Conservation (phyloP, 2,113 vertebrate species). For the Hirundichthys speculiger region DNA sequence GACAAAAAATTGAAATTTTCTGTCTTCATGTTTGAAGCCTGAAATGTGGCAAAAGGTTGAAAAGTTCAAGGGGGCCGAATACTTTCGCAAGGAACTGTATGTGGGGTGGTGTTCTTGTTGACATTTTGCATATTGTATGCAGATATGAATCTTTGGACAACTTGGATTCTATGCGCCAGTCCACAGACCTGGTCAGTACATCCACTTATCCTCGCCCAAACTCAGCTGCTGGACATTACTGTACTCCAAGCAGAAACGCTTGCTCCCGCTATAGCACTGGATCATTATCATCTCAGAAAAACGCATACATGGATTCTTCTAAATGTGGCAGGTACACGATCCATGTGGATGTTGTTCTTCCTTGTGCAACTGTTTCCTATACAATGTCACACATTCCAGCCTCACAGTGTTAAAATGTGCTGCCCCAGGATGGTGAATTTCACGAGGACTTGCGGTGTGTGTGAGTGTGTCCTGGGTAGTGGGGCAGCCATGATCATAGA, state of each 20-base stretch:
- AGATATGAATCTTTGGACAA: slow-evolving; percentile 95
- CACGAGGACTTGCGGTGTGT: slow-evolving; percentile 90
- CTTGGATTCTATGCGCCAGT: slow-evolving; percentile 77
- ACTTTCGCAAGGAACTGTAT: no score
- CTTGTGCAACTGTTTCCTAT: not conserved
- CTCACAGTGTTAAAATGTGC: slow-evolving; percentile 54
- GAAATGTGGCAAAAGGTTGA: no score
- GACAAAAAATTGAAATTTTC: no score
- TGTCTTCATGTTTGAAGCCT: no score
- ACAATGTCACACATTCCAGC: not conserved
- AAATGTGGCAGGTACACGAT: slow-evolving; percentile 80
- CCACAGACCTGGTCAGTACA: slow-evolving; percentile 43
- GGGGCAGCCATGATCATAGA: slow-evolving; percentile 96
- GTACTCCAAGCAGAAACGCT: slow-evolving; percentile 64
- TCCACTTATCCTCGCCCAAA: slow-evolving; percentile 72
- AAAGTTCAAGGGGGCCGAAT: no score
- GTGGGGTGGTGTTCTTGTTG: no score
- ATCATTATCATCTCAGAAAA: slow-evolving; percentile 17
- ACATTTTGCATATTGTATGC: slow-evolving; percentile 10
- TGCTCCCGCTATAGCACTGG: slow-evolving; percentile 65
- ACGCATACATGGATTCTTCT: slow-evolving; percentile 1
- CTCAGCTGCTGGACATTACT: slow-evolving; percentile 70
- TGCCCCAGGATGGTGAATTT: slow-evolving; percentile 91
- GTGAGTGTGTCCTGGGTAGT: slow-evolving; percentile 90
- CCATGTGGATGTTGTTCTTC: not conserved